Conservation (phyloP, 2,888 invertebrate species). For the Mesorhabditis spiculigera region DNA sequence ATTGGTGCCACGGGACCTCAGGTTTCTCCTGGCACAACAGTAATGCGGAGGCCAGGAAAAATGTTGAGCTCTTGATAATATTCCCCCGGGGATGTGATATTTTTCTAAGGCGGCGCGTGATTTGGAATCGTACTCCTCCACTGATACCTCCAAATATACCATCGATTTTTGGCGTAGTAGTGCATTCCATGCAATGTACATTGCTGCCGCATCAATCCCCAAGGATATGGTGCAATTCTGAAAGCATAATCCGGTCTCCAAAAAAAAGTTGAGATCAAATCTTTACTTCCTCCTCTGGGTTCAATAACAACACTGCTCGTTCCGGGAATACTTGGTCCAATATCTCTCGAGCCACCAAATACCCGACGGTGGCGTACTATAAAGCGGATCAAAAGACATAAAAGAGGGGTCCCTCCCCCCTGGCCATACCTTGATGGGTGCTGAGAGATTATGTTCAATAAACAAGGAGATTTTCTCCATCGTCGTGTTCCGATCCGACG, state of each 20-base stretch:
- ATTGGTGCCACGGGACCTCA: too few species aligned
- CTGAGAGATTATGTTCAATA: neutral
- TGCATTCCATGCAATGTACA: neutral
- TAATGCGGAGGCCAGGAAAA: too few species aligned
- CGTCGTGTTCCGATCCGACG: constrained; percentile 2
- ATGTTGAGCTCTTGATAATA: too few species aligned
- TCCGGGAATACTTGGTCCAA: neutral
- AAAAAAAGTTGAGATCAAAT: too few species aligned
- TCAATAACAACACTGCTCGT: too few species aligned
- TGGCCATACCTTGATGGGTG: neutral
- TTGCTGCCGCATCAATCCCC: neutral
- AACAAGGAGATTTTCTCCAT: neutral
- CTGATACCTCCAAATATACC: neutral
- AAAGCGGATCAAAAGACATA: neutral
- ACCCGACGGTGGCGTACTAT: constrained; percentile 1
- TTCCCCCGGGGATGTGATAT: too few species aligned
- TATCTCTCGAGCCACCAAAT: neutral
- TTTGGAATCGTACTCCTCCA: too few species aligned
- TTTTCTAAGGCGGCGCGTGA: too few species aligned
- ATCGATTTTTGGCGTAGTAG: neutral
- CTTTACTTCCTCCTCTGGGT: too few species aligned
- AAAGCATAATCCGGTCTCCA: neutral
- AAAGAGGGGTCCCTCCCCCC: neutral
- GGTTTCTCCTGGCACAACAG: too few species aligned
- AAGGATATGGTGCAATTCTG: neutral